phyloP scores from a whole-genome alignment of 2,797 vertebrate genomes.

The Dryobates pubescens region DNA sequence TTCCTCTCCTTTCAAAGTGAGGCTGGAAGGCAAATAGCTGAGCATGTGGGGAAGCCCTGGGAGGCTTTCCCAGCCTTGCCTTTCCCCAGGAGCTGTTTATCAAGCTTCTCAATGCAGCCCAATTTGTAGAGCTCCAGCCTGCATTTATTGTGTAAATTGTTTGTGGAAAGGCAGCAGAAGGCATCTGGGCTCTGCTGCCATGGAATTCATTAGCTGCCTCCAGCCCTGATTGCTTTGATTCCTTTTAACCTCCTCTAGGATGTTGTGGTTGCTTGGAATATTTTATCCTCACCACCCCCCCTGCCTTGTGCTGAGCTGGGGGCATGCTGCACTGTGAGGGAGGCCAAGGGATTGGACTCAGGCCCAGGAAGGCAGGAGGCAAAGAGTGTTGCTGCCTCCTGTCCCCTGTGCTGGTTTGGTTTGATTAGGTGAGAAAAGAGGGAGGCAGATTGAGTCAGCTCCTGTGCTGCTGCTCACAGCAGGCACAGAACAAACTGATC shows the following conservation, averaged over 20 bases:
- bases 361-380: neutral
- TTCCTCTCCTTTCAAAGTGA: slow-evolving; percentile 26
- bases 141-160: slow-evolving; percentile 72
- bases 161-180: slow-evolving; percentile 66
- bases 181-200: slow-evolving; percentile 62
- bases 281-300: neutral
- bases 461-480: neutral
- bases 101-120: slow-evolving; percentile 65
- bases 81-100: slow-evolving; percentile 69
- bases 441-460: neutral
- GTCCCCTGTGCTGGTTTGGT: neutral
- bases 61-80: slow-evolving; percentile 46
- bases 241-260: slow-evolving; percentile 43
- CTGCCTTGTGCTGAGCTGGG: neutral
- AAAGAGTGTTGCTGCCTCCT: rapidly evolving
- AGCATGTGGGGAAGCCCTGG: slow-evolving; percentile 47
- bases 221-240: slow-evolving; percentile 60
- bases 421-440: neutral
- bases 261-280: slow-evolving; percentile 43
- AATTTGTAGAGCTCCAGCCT: slow-evolving; percentile 67
- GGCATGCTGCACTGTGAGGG: neutral
- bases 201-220: slow-evolving; percentile 70
- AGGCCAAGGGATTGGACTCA: neutral
- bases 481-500: too few relatives aligned
- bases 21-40: neutral